Percentiles rank a stretch among this genome's conserved stretches.
phyloP scores from a whole-genome alignment of 2,888 invertebrate species.

The Acholoe squamosa region DNA sequence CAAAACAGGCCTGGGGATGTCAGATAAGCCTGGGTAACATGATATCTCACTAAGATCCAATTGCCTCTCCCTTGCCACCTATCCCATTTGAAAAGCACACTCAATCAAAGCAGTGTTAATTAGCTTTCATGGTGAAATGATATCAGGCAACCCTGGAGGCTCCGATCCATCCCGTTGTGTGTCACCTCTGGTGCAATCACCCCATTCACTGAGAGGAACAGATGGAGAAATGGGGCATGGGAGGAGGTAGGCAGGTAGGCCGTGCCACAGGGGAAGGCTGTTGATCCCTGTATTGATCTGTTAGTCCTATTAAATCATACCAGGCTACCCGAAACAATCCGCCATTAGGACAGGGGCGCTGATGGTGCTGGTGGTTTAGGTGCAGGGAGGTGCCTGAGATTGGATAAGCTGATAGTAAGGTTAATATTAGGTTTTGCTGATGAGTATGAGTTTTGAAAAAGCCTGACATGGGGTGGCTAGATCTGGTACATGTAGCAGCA shows the following conservation, averaged over 20 bases:
- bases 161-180: too few species aligned
- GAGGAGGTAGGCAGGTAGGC: neutral
- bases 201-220: too few species aligned
- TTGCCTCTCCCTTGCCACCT: neutral
- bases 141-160: neutral
- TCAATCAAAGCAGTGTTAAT: slow-evolving; percentile 13
- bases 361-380: neutral
- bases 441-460: neutral
- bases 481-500: too few species aligned
- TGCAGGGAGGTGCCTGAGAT: neutral
- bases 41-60: neutral
- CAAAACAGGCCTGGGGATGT: too few species aligned
- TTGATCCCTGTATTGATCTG: slow-evolving; percentile 21
- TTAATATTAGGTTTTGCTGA: neutral
- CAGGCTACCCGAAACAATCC: neutral
- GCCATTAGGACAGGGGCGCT: neutral
- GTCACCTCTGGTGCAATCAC: too few species aligned
- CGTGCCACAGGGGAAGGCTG: neutral
- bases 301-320: slow-evolving; percentile 18
- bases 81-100: neutral
- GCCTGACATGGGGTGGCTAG: too few species aligned
- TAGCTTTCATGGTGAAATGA: neutral
- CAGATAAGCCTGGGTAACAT: too few species aligned
- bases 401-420: neutral
- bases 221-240: neutral